Conservation (phyloP, 2,888 invertebrate genomes). For the Cecidostiba fungosa region DNA sequence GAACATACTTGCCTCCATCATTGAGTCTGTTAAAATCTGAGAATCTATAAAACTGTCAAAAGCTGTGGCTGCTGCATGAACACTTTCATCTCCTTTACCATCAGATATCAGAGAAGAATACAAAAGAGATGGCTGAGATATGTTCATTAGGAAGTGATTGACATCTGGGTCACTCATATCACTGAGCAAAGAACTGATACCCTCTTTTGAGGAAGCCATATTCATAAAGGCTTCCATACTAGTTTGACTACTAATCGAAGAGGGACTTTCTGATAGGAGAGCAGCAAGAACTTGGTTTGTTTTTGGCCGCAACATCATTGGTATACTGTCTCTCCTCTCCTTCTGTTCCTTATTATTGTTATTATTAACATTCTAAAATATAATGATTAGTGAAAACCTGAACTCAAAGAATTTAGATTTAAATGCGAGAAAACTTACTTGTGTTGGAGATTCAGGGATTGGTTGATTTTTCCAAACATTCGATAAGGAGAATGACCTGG, state of each 20-base stretch:
- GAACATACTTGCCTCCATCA: conserved; percentile 76
- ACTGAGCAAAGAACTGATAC: conserved; percentile 76
- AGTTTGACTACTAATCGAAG: conserved; percentile 71
- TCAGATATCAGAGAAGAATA: conserved; percentile 70
- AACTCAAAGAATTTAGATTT: neutral
- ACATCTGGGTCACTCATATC: conserved; percentile 74
- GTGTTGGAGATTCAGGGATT: conserved; percentile 51
- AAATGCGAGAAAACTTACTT: conserved; percentile 48
- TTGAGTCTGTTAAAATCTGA: conserved; percentile 74
- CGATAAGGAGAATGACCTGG: conserved; percentile 36
- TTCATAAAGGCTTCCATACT: conserved; percentile 77
- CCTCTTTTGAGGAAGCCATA: conserved; percentile 74
- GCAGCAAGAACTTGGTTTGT: conserved; percentile 62
- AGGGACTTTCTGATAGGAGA: conserved; percentile 60
- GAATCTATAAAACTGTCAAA: conserved; percentile 69
- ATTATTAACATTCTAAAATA: conserved; percentile 43
- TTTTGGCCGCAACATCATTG: conserved; percentile 65
- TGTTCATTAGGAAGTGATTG: conserved; percentile 73
- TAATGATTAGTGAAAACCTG: neutral
- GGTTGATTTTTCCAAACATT: conserved; percentile 61
- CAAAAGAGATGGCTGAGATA: conserved; percentile 75
- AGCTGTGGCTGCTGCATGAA: conserved; percentile 42
- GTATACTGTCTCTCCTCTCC: conserved; percentile 60
- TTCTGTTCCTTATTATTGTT: conserved; percentile 51
- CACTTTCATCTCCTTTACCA: conserved; percentile 63